phyloP scores from a whole-genome alignment of 2,888 invertebrate genomes.

The Neoitamus cyanurus region DNA sequence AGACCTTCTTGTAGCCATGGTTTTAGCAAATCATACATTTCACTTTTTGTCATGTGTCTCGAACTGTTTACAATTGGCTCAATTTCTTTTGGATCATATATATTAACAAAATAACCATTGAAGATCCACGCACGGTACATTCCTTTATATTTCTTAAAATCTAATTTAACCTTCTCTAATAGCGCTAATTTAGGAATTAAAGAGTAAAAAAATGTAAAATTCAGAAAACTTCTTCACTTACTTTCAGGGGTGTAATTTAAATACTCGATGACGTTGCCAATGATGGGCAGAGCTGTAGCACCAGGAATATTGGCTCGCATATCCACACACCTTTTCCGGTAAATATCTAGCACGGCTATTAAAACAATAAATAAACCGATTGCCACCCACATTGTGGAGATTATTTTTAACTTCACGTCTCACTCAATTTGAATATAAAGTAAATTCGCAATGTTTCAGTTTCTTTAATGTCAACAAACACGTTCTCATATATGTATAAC shows the following conservation, averaged over 20 bases:
- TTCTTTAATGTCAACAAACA: too few relatives aligned
- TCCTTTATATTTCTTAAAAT: not conserved
- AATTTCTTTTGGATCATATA: not conserved
- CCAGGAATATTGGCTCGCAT: not conserved
- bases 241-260: not conserved
- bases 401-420: not conserved
- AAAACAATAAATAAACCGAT: not conserved
- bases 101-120: not conserved
- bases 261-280: not conserved
- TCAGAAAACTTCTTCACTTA: not conserved
- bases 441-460: too few relatives aligned
- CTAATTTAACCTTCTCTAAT: not conserved
- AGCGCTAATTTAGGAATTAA: not conserved
- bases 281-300: not conserved
- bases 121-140: not conserved
- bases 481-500: too few relatives aligned
- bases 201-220: not conserved
- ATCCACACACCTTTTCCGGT: not conserved
- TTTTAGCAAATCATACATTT: not conserved
- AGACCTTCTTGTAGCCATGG: constrained; percentile 54
- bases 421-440: too few relatives aligned
- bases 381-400: not conserved
- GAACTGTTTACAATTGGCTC: not conserved
- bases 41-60: not conserved
- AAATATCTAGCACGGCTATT: not conserved